Base-by-base conservation (phyloP, 2,797 vertebrate species). In the Ceyx erithaca region DNA sequence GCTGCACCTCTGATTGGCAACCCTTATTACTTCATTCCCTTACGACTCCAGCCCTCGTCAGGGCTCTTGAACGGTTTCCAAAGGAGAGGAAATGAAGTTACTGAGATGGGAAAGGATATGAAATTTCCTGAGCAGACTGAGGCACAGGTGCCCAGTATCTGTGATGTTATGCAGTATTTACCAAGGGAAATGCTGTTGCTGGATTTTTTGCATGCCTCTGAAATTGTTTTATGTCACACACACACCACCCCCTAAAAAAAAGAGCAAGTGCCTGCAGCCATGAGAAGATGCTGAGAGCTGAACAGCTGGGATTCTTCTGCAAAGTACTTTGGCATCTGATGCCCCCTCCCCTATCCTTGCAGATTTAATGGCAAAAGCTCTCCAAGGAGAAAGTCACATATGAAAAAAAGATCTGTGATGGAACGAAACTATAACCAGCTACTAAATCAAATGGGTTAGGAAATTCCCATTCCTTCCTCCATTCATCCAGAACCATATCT, bases 91-190 rank as follows among this genome's bases (percentile, higher is more conserved):
- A 98, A 98, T 97, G 96, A 97, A 97, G 96, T 98, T 96, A 97
- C 97, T 87, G 95, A 97, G 97, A 98, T 97, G 94, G 97, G 97
- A 98, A 97, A 98, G 98, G 98, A 98, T 98, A 98, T 98, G 98
- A 98, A 97, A 98, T 98, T 98, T 99, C 98, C 98, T 98, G 98
- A 96, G 48, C 97, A 98, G 98, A 97, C 97, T 84, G 96, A 95
- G 87, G 95, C 97, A 96, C 98, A 98, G 98, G 98, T 99, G 98
- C 98, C 97, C 93, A 19, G 96, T 97, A 96, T 98, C 97, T 92
- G 95, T 95, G 96, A 97, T 97, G 94, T 97, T 98, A 96, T 96
- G 97, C 98, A 98, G 97, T 98, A 97, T 97, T 98, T 97, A 97
- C 89, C 90, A 92, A 93, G 93, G 93, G 96, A 97, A 96, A 96